These are phyloP conservation scores for Lasioglossum baleicum DNA, from an alignment of 1,140 invertebrate genomes.

Conservation along the genomic window DNA sequence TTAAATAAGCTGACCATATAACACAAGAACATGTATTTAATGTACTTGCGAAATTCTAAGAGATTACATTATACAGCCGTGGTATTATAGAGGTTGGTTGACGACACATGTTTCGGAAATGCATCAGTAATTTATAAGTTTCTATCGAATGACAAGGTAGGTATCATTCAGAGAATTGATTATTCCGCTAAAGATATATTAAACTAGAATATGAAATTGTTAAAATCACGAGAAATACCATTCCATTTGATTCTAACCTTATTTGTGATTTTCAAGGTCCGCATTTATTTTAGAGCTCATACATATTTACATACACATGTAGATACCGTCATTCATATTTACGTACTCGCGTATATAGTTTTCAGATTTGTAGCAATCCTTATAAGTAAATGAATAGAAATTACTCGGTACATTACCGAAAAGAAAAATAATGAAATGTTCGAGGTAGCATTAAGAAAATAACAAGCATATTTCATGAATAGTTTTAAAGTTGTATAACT, in stretches of 20 bases:
- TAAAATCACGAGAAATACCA: background rate
- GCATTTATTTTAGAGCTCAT: slow-evolving; percentile 28
- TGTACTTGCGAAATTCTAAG: background rate
- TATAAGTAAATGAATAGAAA: background rate
- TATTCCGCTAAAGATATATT: background rate
- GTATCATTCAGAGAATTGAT: background rate
- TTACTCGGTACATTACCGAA: background rate
- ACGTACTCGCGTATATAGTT: slow-evolving; percentile 1
- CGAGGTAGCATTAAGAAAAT: background rate
- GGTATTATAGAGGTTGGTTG: background rate
- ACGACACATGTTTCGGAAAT: background rate
- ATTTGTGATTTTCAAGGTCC: slow-evolving; percentile 24
- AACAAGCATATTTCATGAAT: background rate
- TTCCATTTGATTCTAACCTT: slow-evolving; percentile 10
- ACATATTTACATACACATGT: background rate
- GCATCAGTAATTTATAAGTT: background rate
- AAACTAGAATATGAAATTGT: background rate
- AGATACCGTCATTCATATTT: background rate
- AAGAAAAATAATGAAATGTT: background rate
- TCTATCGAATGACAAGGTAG: background rate
- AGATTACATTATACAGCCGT: background rate
- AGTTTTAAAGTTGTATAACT: background rate
- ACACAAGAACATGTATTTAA: background rate
- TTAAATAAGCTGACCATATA: background rate
- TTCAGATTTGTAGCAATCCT: background rate